These are phyloP conservation scores for Parotocinclus haroldoi DNA, from an alignment of 2,797 vertebrate genomes.

Conservation along the genomic window DNA sequence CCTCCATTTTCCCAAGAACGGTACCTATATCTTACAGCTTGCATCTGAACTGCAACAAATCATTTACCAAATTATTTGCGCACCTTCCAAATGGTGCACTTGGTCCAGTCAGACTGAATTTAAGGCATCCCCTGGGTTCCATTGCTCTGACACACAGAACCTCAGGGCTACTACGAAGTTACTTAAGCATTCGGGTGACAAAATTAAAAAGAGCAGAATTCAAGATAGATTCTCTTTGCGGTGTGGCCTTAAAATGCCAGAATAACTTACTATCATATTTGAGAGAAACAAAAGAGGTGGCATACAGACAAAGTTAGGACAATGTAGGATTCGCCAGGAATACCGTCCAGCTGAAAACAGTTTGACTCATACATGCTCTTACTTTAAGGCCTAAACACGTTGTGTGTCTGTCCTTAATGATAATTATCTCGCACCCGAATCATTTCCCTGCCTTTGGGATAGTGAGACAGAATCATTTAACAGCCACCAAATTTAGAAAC, in stretches of 20 bases:
- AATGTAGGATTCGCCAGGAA: not conserved
- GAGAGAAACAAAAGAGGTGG: not conserved
- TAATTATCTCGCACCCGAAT: conserved; percentile 56
- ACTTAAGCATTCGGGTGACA: conserved; percentile 31
- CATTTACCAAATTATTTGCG: not conserved
- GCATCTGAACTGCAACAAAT: not conserved
- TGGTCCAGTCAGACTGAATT: conserved; percentile 18
- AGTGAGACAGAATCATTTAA: conserved; percentile 69
- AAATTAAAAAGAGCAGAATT: conserved; percentile 49
- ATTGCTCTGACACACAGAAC: not conserved
- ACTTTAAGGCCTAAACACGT: too few relatives aligned
- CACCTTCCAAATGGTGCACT: conserved; percentile 1
- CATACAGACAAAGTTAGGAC: not conserved
- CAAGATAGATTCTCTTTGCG: conserved; percentile 19
- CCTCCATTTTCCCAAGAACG: too few relatives aligned
- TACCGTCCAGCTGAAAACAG: too few relatives aligned
- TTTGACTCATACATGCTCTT: too few relatives aligned
- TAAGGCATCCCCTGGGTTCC: conserved; percentile 8
- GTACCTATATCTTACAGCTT: too few relatives aligned
- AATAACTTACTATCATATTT: not conserved
- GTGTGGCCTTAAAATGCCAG: conserved; percentile 31
- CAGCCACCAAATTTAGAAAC: conserved; percentile 71
- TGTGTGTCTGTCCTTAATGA: conserved; percentile 22
- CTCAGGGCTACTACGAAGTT: conserved; percentile 11
- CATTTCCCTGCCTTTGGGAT: conserved; percentile 61